A percentile compares a stretch with the other conserved stretches of the same genome.
phyloP scores from a whole-genome alignment of 2,888 invertebrate species.

The Tinea semifulvella region DNA sequence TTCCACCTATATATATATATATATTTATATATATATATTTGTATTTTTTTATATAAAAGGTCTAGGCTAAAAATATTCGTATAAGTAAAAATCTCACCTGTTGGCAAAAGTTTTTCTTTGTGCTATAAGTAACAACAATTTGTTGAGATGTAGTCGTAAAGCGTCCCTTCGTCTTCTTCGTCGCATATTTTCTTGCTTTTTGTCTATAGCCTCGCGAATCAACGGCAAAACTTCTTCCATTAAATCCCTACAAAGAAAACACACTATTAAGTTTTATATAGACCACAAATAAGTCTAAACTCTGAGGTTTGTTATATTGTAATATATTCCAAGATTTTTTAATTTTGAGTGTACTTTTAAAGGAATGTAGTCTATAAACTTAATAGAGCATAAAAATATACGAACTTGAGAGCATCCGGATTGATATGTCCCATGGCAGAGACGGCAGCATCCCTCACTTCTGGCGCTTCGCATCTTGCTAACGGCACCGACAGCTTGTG shows the following conservation, averaged over 20 bases:
- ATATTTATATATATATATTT: too few relatives aligned
- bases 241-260: constrained; percentile 74
- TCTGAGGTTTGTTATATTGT: too few relatives aligned
- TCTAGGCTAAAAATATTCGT: too few relatives aligned
- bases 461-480: constrained; percentile 90
- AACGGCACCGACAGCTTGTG: constrained; percentile 94
- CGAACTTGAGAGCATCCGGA: constrained; percentile 91
- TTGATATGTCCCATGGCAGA: constrained; percentile 95
- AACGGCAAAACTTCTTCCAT: constrained; percentile 94
- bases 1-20: too few relatives aligned
- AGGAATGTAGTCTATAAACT: too few relatives aligned
- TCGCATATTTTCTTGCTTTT: constrained; percentile 97
- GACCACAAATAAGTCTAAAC: too few relatives aligned
- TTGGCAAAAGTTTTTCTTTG: constrained; percentile 89
- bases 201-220: constrained; percentile 94
- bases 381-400: constrained; percentile 21
- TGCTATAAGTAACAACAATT: constrained; percentile 91
- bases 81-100: constrained; percentile 64
- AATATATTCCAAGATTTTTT: too few relatives aligned
- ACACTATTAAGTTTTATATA: too few relatives aligned
- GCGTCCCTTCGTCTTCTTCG: constrained; percentile 91
- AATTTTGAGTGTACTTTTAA: too few relatives aligned
- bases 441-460: constrained; percentile 94
- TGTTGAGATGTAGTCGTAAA: constrained; percentile 88
- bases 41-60: too few relatives aligned